Evolutionary conservation across 2,888 invertebrate genomes (phyloP), one percentile per base, ranked within the genome.

Genomic region (Amblyjoppa proteus): DNA sequence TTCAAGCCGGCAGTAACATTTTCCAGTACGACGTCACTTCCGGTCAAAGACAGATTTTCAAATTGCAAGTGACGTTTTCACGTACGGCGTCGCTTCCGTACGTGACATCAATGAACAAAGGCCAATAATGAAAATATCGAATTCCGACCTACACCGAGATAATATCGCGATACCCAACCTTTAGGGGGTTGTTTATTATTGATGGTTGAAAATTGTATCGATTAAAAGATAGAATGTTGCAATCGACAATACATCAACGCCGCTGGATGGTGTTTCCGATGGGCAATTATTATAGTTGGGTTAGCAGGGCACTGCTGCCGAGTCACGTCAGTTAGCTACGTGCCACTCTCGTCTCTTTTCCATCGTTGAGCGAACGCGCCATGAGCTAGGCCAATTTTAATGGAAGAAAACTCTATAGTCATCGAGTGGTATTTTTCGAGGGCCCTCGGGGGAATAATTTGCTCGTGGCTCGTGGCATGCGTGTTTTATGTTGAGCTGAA

Each of bases 371-470:
- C 31, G 79, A 75, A 75, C 71, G 64, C 56, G 11, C 64, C 75
- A 41, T 70, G 61, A 75, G 79, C 70, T 80, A 64, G 80, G 66
- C 70, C 80, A 76, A 80, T 80, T 84, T 84, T 80, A 84, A 84
- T 84, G 84, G 84, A 80, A 84, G 80, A 80, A 83, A 84, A 84
- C 76, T 80, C 80, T 80, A 84, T 84, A 80, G 80, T 84, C 80
- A 84, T 84, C 76, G 79, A 75, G 69, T 70, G 75, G 75, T 69
- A 53, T 80, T 75, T 69, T 83, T 75, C 78, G 58, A 41, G 34
- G 71, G 80, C 75, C 70, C 75, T 53, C 53, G 61, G 75, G 74
- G 64, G 80, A 80, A 75, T 80, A 84, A 84, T 84, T 84, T 64
- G 70, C 34, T n/a, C 75, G 70, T 56, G 64, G 64, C 70, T 70